Conservation (phyloP, 2,797 vertebrate genomes). For the Nasua narica region DNA sequence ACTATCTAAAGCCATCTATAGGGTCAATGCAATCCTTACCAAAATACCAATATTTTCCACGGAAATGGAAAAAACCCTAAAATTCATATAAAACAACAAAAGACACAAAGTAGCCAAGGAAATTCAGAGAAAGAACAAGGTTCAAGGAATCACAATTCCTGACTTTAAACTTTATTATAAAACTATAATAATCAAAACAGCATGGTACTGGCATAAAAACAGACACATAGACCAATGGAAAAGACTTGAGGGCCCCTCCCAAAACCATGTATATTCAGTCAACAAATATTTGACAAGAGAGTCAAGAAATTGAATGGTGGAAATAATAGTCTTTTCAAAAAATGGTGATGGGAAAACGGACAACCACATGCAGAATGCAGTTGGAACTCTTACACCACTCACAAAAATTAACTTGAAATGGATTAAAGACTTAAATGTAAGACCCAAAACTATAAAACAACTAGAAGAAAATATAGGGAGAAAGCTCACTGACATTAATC, state of each 20-base stretch:
- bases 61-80: neutral
- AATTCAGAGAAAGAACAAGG: neutral
- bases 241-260: neutral
- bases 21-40: neutral
- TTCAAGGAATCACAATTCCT: neutral
- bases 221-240: neutral
- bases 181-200: too few species aligned
- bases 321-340: neutral
- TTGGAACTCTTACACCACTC: neutral
- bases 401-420: neutral
- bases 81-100: neutral
- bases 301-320: neutral
- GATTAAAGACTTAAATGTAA: neutral
- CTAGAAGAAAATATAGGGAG: neutral
- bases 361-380: neutral
- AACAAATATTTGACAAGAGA: neutral
- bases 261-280: neutral
- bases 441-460: neutral
- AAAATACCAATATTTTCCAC: neutral
- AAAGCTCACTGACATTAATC: neutral
- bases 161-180: neutral
- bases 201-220: neutral
- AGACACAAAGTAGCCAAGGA: neutral
- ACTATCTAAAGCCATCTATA: neutral
- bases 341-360: too few species aligned